phyloP scores from a whole-genome alignment of 2,113 vertebrate genomes.

The Micromys minutus region DNA sequence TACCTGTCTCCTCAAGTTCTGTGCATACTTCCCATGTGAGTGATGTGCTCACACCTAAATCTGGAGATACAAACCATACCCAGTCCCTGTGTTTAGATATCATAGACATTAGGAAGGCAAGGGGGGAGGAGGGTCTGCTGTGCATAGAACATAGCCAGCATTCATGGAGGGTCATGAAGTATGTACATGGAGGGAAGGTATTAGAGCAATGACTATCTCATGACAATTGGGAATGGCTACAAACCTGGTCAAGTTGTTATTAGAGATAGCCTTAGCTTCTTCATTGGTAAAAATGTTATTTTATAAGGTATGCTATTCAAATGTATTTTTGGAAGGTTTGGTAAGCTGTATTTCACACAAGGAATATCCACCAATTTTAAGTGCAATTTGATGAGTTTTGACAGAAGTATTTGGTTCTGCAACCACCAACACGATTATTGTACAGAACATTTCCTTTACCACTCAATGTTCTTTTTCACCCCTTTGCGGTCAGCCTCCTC shows the following conservation, averaged over 20 bases:
- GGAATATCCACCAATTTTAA: not conserved
- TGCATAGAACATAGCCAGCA: no score
- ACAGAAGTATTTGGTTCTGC: not conserved
- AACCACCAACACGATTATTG: not conserved
- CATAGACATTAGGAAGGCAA: not conserved
- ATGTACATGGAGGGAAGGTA: not conserved
- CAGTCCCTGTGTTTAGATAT: not conserved
- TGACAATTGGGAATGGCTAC: not conserved
- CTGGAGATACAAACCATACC: not conserved
- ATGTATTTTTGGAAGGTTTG: not conserved
- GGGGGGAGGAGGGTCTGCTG: not conserved
- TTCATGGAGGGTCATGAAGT: not conserved
- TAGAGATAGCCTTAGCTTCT: not conserved
- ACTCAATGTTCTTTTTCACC: not conserved
- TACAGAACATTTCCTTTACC: not conserved
- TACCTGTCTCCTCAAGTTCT: not conserved
- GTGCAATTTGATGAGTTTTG: slow-evolving; percentile 3
- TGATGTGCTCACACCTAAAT: not conserved
- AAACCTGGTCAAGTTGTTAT: not conserved
- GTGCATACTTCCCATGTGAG: not conserved
- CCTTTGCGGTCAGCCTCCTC: not conserved
- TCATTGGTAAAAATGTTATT: not conserved
- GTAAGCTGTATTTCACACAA: not conserved
- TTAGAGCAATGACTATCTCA: not conserved
- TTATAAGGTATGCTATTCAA: not conserved